Conservation (phyloP, 2,797 vertebrate genomes). For the Alectoris magna region DNA sequence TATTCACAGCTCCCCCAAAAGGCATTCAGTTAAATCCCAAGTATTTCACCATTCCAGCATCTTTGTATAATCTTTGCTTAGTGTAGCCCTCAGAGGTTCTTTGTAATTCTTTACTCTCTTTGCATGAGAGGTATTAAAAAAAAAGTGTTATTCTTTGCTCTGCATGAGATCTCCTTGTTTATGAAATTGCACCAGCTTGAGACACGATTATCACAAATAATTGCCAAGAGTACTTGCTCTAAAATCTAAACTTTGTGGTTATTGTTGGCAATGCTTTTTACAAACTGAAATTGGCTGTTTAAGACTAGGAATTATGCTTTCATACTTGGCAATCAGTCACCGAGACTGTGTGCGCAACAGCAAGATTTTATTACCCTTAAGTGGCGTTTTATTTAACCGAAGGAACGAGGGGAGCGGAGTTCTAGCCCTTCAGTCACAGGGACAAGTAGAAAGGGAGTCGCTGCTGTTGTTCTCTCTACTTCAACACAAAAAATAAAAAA, state of each 20-base stretch:
- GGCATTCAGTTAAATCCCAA: background rate
- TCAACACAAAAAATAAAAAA: background rate
- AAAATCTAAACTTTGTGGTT: conserved; percentile 12
- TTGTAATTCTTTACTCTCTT: background rate
- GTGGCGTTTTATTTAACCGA: background rate
- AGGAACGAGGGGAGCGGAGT: background rate
- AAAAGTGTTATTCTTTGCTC: conserved; percentile 24
- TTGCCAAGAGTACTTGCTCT: conserved; percentile 19
- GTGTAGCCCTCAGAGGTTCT: background rate
- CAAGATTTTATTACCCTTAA: background rate
- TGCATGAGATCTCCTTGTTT: conserved; percentile 7
- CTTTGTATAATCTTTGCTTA: background rate
- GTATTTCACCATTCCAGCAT: background rate
- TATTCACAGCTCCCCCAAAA: background rate
- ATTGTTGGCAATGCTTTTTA: conserved; percentile 6
- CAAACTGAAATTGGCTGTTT: background rate
- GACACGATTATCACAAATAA: conserved; percentile 34
- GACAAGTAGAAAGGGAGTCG: background rate
- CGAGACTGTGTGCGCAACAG: background rate
- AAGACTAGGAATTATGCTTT: background rate
- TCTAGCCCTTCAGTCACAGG: background rate
- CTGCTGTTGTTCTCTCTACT: background rate
- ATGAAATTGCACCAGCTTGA: conserved; percentile 37
- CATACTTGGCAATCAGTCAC: background rate
- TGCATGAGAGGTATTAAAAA: background rate